phyloP scores from a whole-genome alignment of 64 coral and sea anemone species.

The Porites australiensis region DNA sequence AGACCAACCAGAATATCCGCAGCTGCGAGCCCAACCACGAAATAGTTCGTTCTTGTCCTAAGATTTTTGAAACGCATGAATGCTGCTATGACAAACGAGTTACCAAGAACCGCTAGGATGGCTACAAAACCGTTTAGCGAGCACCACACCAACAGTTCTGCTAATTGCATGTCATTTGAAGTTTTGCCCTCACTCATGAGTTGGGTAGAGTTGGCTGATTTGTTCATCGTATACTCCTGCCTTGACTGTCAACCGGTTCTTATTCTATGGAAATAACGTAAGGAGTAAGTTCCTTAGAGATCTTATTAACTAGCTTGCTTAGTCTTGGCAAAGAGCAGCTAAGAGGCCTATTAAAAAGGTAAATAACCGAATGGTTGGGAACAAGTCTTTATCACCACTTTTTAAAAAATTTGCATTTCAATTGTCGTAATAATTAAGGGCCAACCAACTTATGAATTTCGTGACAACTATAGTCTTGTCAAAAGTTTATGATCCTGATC shows the following conservation, averaged over 20 bases:
- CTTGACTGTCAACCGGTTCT: not conserved
- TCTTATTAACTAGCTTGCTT: not conserved
- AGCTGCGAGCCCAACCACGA: conserved; percentile 71
- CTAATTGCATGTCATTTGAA: conserved; percentile 35
- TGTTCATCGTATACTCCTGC: not conserved
- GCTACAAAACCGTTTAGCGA: conserved; percentile 56
- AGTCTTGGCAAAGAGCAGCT: too few species aligned
- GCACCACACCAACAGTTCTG: conserved; percentile 60
- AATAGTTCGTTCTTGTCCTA: conserved; percentile 74
- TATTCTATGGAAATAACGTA: not conserved
- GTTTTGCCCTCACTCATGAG: not conserved
- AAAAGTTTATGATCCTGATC: too few species aligned
- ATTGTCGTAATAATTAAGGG: too few species aligned
- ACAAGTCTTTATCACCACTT: too few species aligned
- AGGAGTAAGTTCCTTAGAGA: not conserved
- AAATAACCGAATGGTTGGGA: too few species aligned
- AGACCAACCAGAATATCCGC: conserved; percentile 75
- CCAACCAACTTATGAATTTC: too few species aligned
- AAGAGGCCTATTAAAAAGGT: too few species aligned
- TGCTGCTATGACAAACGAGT: conserved; percentile 66
- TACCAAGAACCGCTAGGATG: conserved; percentile 46
- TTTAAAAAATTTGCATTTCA: too few species aligned
- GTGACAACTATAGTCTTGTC: too few species aligned
- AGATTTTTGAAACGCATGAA: conserved; percentile 73
- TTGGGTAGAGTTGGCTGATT: not conserved